Evolutionary conservation across 2,113 vertebrate species (phyloP).

Genomic region (Ceyx margarethae): DNA sequence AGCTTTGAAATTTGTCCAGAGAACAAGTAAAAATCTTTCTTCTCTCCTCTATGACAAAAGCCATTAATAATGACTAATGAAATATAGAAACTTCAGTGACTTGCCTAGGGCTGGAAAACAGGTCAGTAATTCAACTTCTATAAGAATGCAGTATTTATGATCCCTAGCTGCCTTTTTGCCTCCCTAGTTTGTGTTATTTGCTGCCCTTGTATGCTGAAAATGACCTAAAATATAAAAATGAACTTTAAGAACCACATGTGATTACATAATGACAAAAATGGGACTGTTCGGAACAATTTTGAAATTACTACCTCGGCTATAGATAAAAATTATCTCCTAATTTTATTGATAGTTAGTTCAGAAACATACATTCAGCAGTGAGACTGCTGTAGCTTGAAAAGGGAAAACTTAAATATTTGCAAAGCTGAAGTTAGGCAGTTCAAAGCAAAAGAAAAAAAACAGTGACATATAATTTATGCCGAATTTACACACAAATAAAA

Average conservation of each 20-base stretch:
- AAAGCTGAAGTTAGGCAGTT: background rate
- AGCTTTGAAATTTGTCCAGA: background rate
- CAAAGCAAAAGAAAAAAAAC: background rate
- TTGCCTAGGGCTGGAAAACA: background rate
- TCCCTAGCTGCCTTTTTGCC: background rate
- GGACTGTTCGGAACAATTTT: background rate
- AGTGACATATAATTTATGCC: background rate
- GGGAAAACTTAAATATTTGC: background rate
- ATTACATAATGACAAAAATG: conserved; percentile 7
- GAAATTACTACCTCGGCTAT: background rate
- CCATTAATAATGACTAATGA: background rate
- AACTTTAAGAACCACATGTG: background rate
- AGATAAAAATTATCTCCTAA: background rate
- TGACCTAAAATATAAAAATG: background rate
- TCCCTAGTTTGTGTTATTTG: background rate
- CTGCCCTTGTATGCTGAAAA: background rate
- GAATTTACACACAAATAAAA: background rate
- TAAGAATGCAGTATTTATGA: background rate
- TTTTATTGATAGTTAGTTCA: background rate
- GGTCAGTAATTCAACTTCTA: background rate
- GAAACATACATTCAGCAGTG: background rate
- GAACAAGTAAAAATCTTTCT: background rate
- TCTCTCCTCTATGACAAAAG: background rate
- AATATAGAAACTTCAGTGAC: background rate
- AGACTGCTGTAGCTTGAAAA: background rate